Evolutionary conservation across 2,888 invertebrate genomes (phyloP), one percentile per base, ranked within the genome.

Genomic region (Netelia virgata): DNA sequence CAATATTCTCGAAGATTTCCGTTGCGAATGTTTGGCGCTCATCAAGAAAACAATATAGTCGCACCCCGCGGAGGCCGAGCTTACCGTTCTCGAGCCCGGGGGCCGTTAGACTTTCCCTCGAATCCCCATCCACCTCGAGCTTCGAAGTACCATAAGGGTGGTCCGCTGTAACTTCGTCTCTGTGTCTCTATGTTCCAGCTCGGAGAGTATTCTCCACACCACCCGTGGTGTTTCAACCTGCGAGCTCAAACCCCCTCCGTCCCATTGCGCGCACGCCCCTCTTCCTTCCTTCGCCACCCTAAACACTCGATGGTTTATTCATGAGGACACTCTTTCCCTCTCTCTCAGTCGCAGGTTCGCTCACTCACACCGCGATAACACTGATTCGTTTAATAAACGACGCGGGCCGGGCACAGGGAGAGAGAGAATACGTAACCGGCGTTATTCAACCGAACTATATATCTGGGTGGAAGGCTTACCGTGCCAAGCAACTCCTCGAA

Each of bases 361-460:
- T 41, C 72, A 11, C 88, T 89, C 92, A 91, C 91, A 89, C 92
- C 91, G 90, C 92, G 92, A 93, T 93, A 93, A 93, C 92, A 91
- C 92, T 93, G 92, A 93, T 93, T 93, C 93, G 90, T 92, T 93
- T 93, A 93, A 93, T 93, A 93, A 93, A 93, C 92, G 93, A 89
- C 91, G 82, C 75, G 16, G 50, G 6, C 36, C 76, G 75, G 61
- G 50, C 47, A 74, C 53, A 73, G 66, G 69, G 82, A 55, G 23
- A n/a, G 57, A 81, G 76, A 59, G 77, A 81, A 82, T 83, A 61
- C 74, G 86, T 87, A 88, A 88, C 86, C 86, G 89, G 90, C 90
- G 89, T 91, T 92, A 92, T 92, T 93, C 92, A 92, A 92, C 90
- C 91, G 88, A 90, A 90, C 91, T 88, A 92, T 93, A 92, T 92